Evolutionary conservation across 2,888 invertebrate genomes (phyloP), one percentile per base, ranked within the genome.

Genomic region (Xestia ashworthii): DNA sequence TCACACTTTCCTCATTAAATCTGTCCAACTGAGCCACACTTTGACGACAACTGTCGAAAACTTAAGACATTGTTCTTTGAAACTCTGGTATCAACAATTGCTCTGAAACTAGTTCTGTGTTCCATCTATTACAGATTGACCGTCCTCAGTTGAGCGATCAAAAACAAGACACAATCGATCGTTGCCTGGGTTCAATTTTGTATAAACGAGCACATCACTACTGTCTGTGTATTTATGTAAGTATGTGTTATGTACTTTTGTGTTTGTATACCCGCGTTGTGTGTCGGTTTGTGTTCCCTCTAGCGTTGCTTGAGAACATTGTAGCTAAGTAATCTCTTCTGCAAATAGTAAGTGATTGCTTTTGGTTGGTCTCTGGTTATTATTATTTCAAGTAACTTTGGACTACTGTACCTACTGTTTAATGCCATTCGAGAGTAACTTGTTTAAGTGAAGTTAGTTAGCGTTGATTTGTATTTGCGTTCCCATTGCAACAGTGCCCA

Each of bases 111-210:
- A 70, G 69, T 70, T 48, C 44, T 60, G 48, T 73, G 71, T 58
- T 44, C 53, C 58, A 38, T 44, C 53, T 50, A 38, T 12, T 14
- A 58, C 55, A 38, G 64, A 65, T 66, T 64, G 75, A 66, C 69
- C 65, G 68, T 50, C 69, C 73, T 71, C 83, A 80, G 76, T 66
- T n/a, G 80, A 76, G 41, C 50, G 87, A 87, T 85, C 82, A 87
- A 76, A 84, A 87, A 71, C 85, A 82, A 71, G n/a, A 25, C 72
- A 41, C 11, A 25, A 87, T 85, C 78, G 76, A 78, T 80, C 62
- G 48, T 2, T 32, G 85, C 65, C 46, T 60, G 65, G 48, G 68
- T 82, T 73, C 60, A 73, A 81, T 71, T 76, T 64, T 81, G 70
- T 83, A 73, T 81, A 62, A 85, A 77, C 44, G 67, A 64, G 46